Evolutionary conservation across 2,888 invertebrate genomes (phyloP), one percentile per base, ranked within the genome.

Genomic region (Acanthosepion esculentum): DNA sequence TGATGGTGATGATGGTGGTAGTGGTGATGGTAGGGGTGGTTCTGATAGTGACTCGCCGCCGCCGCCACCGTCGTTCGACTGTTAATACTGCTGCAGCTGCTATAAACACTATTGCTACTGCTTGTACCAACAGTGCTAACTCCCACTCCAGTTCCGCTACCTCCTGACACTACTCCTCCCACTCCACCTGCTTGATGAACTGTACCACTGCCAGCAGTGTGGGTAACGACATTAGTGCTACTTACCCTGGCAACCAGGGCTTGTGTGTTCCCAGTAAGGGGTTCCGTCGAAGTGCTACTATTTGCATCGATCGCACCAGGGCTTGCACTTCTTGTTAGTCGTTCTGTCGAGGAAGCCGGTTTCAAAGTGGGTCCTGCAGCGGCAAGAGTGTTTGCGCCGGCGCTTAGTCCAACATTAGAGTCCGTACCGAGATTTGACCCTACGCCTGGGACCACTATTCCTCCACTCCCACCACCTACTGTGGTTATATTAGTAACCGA

Each of bases 11-110:
- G 93, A n/a, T 50, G 48, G 48, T 92, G 41, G 92, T 92, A 92
- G 48, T 41, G 92, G 26, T n/a, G 41, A 26, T 92, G 92, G 41
- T 92, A 93, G 93, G 48, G 48, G 93, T 93, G 53, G 23, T 93
- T 48, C 29, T 93, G 93, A 48, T 48, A 53, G 93, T 50, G 94
- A 23, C 94, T n/a, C 29, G 95, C 95, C 64, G 53, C 94, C 55
- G 50, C 92, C 94, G 78, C 92, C 78, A 55, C 93, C 92, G 55
- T 48, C 55, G 64, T 55, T 12, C n/a, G 91, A 94, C 91, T 92
- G 91, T 91, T 94, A 55, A 78, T 64, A 15, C 26, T 78, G 53
- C 20, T 78, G 29, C 48, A 64, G 64, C 53, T 93, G 26, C 92
- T 94, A 64, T 41, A 55, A n/a, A 48, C 53, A 55, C 29, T 50